Evolutionary conservation across 2,113 vertebrate genomes (phyloP).

Genomic region (Picathartes gymnocephalus): DNA sequence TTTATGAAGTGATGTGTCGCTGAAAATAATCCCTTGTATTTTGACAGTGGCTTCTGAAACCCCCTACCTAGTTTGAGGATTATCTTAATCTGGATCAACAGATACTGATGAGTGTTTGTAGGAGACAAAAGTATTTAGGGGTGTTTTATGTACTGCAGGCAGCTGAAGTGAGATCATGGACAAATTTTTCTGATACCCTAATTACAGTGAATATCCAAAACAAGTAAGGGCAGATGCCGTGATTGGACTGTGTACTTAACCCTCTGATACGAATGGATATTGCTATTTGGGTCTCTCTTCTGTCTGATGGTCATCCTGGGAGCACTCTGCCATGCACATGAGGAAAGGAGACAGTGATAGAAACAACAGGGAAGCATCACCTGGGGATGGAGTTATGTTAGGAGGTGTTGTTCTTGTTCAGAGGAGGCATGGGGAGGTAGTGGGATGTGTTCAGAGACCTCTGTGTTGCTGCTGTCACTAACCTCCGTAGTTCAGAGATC

Average conservation of each 20-base stretch:
- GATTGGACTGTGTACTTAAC: background rate
- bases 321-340: rapidly evolving
- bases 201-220: background rate
- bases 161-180: background rate
- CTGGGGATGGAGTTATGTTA: background rate
- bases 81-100: conserved; percentile 29
- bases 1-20: background rate
- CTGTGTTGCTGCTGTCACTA: background rate
- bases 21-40: conserved; percentile 7
- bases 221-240: background rate
- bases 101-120: background rate
- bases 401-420: background rate
- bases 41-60: background rate
- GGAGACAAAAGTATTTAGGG: background rate
- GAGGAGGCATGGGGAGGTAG: background rate
- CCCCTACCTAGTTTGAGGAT: background rate
- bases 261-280: rapidly evolving
- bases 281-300: background rate
- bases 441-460: background rate
- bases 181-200: background rate
- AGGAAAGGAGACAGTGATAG: background rate
- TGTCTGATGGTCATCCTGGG: background rate
- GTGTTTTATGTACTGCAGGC: background rate
- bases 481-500: background rate
- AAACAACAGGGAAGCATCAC: background rate